phyloP scores from a whole-genome alignment of 1,140 invertebrate genomes.

The Penaeus chinensis region DNA sequence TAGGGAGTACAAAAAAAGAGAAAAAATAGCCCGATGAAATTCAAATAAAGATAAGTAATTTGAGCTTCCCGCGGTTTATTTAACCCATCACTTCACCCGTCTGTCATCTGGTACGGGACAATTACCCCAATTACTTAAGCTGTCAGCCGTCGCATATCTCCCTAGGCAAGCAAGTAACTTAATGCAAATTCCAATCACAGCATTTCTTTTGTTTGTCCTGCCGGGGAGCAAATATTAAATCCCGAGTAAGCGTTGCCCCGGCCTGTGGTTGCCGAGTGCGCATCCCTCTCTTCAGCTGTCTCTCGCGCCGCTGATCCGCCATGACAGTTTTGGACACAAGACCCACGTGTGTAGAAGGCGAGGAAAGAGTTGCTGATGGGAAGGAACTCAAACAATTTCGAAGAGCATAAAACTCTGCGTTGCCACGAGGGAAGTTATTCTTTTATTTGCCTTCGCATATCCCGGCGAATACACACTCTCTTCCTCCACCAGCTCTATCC shows the following conservation, averaged over 20 bases:
- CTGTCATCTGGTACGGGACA: conserved; percentile 20
- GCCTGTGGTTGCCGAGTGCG: neutral
- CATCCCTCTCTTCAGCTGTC: conserved; percentile 40
- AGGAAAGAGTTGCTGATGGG: conserved; percentile 27
- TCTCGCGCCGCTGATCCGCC: conserved; percentile 35
- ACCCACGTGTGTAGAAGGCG: conserved; percentile 38
- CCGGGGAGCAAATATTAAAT: no score
- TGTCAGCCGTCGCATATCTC: no score
- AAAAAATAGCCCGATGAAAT: neutral
- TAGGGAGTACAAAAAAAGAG: no score
- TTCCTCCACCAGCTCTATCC: no score
- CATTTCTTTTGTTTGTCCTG: no score
- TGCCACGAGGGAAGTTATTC: neutral
- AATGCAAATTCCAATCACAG: no score
- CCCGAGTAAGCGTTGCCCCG: no score
- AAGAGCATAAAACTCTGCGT: conserved; percentile 30
- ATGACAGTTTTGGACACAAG: conserved; percentile 52
- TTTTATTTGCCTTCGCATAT: no score
- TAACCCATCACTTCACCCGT: conserved; percentile 35
- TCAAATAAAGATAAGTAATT: neutral
- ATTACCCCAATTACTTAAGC: conserved; percentile 5
- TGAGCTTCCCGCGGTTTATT: neutral
- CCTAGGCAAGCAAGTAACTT: no score
- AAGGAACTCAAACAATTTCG: conserved; percentile 52
- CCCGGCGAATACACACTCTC: no score